These are phyloP conservation scores for Oceanodroma leucorhoa DNA, from an alignment of 2,797 vertebrate genomes.

Conservation along the genomic window DNA sequence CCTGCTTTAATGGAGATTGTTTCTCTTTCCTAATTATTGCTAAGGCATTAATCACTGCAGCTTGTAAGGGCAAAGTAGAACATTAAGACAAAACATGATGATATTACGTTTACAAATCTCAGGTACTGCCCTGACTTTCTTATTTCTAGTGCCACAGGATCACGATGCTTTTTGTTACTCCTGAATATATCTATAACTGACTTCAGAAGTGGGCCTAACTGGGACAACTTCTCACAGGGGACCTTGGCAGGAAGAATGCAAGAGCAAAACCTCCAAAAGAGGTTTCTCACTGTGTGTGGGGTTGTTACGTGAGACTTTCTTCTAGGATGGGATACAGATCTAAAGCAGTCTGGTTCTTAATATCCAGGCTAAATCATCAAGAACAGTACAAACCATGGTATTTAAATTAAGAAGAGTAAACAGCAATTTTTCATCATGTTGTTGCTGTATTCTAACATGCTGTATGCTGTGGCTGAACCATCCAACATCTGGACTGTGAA, in stretches of 20 bases:
- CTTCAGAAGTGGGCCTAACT: background rate
- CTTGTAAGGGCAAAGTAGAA: background rate
- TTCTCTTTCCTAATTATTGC: background rate
- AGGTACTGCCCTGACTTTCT: background rate
- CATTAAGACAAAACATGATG: background rate
- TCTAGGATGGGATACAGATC: background rate
- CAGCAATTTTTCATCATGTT: background rate
- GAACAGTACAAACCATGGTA: background rate
- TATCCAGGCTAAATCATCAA: background rate
- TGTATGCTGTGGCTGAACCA: background rate
- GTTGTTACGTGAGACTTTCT: background rate
- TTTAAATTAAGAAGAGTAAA: slow-evolving; percentile 19
- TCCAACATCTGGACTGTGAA: slow-evolving; percentile 33
- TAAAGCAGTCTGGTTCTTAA: background rate
- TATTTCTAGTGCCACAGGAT: background rate
- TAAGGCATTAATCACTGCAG: background rate
- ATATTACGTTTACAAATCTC: background rate
- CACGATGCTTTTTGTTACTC: background rate
- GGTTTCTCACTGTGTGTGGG: background rate
- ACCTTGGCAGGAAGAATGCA: background rate
- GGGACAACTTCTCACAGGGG: background rate
- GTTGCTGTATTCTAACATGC: background rate
- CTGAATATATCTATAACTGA: background rate
- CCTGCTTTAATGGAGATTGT: background rate
- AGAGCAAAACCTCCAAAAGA: background rate